Evolutionary conservation across 2,113 vertebrate genomes (phyloP), one percentile per base, ranked within the genome.

Genomic region (western clawed frog (Xenopus tropicalis)): DNA sequence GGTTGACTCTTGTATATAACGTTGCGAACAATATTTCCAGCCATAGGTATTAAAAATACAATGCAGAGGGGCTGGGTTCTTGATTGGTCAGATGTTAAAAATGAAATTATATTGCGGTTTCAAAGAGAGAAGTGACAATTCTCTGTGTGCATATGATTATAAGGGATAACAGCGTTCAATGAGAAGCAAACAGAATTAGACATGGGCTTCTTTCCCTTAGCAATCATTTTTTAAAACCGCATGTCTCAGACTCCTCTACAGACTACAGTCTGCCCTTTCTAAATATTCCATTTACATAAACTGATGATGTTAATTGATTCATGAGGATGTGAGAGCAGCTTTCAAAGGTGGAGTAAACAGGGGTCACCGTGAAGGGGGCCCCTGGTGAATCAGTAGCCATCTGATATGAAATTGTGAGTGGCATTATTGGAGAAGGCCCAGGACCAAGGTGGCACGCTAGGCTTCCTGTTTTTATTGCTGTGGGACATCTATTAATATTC

Each of bases 401-500:
- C 80, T 81, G 69, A 82, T 52, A 74, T 74, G 78, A 79, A 75
- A 79, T 52, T 70, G 71, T 83, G 81, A 77, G 62, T 82, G 86
- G 79, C 78, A 61, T 82, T 82, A 70, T 14, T 81, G 63, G 79
- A 62, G 71, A 74, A 71, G 68, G 72, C 82, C 72, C 71, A 74
- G 22, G 48, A 78, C 82, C 82, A 77, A 81, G 80, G 77, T 78
- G 72, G 23, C 51, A 82, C 78, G 71, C 74, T 78, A 82, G 56
- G 22, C 75, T 81, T 71, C 69, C 77, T 69, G 83, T 80, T 79
- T 74, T 83, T 80, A 84, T 86, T 86, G 24, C 43, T 86, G 75
- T 72, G 80, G 83, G 81, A 84, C 86, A 79, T 81, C 81, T 85
- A 80, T 89, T 88, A 89, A 87, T 89, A 83, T 83, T 86, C 63